Evolutionary conservation across 1,140 invertebrate genomes (phyloP), one percentile per base, ranked within the genome.

Genomic region (Bombus balteatus): DNA sequence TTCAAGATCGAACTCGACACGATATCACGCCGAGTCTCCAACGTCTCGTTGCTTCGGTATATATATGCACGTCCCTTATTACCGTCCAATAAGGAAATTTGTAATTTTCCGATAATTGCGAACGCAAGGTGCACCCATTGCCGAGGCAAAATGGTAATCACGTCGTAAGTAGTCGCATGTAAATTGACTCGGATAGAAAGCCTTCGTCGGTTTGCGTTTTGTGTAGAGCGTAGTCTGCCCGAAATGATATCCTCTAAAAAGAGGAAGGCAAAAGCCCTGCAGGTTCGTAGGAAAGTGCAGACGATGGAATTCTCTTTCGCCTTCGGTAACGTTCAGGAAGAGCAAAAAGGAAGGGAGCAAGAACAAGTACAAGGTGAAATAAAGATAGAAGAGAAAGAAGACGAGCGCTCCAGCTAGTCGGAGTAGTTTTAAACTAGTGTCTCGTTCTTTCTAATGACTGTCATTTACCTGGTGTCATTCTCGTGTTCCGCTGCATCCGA

Each of bases 381-480:
- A 65, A n/a, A 25, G 22, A 32, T 1, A 25, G 37, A 34, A 18
- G n/a, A 89, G 77, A 74, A 62, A 62, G 28, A 62, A 62, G 59
- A 12, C 28, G 34, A 65, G 71, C n/a, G 73, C 73, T 81, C 70
- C 32, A 72, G 53, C 73, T 25, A 81, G 74, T 28, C 73, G 37
- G 68, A 90, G 87, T 88, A 66, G 87, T 90, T 91, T 65, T 71
- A 77, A 76, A 89, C 65, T 82, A 81, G 65, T 25, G 72, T 87
- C 89, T 76, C 82, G 75, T 79, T 88, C 81, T 79, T 75, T 84
- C 88, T 89, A 93, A 93, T 90, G 85, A 91, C 87, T 88, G 86
- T 93, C 91, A 92, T 92, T 92, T 92, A 88, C 83, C 78, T 43
- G 74, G 73, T 88, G 86, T 87, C 87, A 70, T 85, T 70, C 68